A percentile compares a stretch with the other conserved stretches of the same genome.
These are phyloP conservation scores for Theristicus caerulescens DNA, from an alignment of 2,113 vertebrate genomes.

Conservation along the genomic window DNA sequence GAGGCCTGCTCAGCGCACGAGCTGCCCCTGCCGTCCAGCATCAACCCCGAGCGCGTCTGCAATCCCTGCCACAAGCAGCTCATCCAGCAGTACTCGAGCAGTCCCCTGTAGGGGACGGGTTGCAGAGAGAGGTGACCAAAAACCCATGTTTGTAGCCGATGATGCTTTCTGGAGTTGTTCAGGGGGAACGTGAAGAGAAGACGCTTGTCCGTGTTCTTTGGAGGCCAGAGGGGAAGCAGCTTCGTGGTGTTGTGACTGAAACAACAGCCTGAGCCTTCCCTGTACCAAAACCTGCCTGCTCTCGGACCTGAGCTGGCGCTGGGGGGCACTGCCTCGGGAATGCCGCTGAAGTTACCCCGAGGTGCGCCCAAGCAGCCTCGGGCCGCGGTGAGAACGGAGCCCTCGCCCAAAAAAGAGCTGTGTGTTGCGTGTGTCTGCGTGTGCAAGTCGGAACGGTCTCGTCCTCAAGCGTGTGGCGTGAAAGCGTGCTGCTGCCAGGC, in stretches of 20 bases:
- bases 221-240: neutral
- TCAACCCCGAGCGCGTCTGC: constrained; percentile 86
- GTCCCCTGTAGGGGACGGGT: constrained; percentile 72
- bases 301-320: neutral
- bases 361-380: neutral
- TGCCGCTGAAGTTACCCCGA: fast-evolving
- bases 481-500: neutral
- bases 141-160: fast-evolving
- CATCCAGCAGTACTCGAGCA: constrained; percentile 84
- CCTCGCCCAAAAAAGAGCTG: neutral
- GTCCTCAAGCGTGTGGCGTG: fast-evolving
- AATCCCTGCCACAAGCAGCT: constrained; percentile 78
- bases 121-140: neutral
- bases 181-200: neutral
- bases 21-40: constrained; percentile 90
- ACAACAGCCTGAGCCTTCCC: neutral
- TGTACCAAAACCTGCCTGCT: neutral
- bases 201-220: neutral
- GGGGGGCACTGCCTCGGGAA: neutral
- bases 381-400: neutral
- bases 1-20: constrained; percentile 80
- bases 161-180: neutral
- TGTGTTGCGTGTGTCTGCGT: fast-evolving
- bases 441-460: fast-evolving
- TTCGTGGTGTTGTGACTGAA: neutral